phyloP scores from a whole-genome alignment of 2,797 vertebrate species.

The Cacajao melanocephalus region DNA sequence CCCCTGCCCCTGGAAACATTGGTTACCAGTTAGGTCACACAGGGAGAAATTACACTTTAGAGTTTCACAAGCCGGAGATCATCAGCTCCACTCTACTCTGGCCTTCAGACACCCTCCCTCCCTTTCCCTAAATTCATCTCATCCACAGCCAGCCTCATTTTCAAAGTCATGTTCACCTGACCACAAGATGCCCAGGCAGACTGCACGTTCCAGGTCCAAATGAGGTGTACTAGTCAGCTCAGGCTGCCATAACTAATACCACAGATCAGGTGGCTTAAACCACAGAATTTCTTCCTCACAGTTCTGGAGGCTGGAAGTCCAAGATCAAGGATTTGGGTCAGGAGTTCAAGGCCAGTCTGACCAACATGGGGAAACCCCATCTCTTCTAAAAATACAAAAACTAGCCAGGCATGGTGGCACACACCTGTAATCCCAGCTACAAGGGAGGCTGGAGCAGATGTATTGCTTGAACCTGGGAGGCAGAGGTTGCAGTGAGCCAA shows the following conservation, averaged over 20 bases:
- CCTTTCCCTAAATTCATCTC: not conserved
- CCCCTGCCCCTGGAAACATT: not conserved
- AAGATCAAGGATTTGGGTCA: not conserved
- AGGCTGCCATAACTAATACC: not conserved
- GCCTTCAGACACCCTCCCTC: not conserved
- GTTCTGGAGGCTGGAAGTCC: not conserved
- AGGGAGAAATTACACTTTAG: not conserved
- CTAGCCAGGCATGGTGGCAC: not conserved
- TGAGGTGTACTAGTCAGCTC: not conserved
- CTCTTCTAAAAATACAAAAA: not conserved
- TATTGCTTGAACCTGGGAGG: not conserved
- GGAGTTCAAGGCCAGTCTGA: not conserved
- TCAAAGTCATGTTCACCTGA: not conserved
- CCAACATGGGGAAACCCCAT: not conserved
- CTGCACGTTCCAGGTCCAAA: not conserved
- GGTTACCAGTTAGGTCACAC: not conserved
- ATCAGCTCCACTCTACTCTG: not conserved
- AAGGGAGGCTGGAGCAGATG: rapidly evolving
- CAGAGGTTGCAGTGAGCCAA: not conserved
- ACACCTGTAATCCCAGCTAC: not conserved
- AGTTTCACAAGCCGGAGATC: not conserved
- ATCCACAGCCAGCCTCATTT: not conserved
- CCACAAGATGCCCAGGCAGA: rapidly evolving
- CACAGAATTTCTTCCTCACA: not conserved
- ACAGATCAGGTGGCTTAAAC: too few species aligned